Evolutionary conservation across 2,888 invertebrate species (phyloP), one percentile per base, ranked within the genome.

Genomic region (Acanthoscelides obtectus): DNA sequence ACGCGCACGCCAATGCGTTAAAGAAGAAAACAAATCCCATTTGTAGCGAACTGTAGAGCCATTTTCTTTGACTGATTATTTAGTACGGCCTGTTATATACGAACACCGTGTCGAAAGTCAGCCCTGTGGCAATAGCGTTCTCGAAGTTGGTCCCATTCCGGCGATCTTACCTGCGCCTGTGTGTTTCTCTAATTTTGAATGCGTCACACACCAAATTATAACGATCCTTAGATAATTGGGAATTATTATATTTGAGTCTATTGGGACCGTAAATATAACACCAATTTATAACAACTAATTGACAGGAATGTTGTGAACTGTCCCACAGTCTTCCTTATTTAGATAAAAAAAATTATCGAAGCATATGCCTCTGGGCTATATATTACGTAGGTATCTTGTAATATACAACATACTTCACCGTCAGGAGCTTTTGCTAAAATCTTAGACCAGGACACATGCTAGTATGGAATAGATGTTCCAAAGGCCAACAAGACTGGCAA

Each of bases 51-150:
- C 66, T 66, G 66, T 66, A 66, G 66, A 66, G 66, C 66, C 75
- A 74, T 75, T 74, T 74, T 74, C 75, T 74, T 73, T 75, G 72
- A 75, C 74, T 74, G 74, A 75, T 75, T 75, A 76, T 75, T 74
- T 78, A 78, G 77, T 78, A 76, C 73, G 77, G 79, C 75, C 79
- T 76, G 79, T 78, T 77, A 75, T 76, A 73, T 78, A 75, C 78
- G 80, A 80, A 76, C 77, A 79, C 78, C 81, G 79, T 80, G 75
- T 77, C 80, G 75, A 80, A 81, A 80, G 75, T 75, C 73, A 75
- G 77, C 71, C 78, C 72, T 75, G 76, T 78, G 79, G 79, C 79
- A 77, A 78, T 81, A 25, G 25, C 25, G 45, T 12, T 45, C 45
- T 45, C 45, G n/a, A n/a, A n/a, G n/a, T n/a, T n/a, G 45, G 45